Evolutionary conservation across 1,140 invertebrate genomes (phyloP).

Genomic region (Chrysomallon squamiferum): DNA sequence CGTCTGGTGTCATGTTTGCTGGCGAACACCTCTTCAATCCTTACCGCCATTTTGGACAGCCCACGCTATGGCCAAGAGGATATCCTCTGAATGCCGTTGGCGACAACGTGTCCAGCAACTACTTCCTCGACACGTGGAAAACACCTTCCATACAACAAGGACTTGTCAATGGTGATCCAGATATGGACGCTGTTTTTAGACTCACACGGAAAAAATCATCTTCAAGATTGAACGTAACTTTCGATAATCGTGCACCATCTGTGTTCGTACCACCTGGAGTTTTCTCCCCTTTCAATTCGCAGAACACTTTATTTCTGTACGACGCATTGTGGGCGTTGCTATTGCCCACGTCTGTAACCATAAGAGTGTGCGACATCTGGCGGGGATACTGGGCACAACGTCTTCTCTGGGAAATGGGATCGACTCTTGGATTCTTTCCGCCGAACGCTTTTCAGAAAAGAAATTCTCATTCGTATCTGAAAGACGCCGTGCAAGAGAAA

Average conservation of each 20-base stretch:
- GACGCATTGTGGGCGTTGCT: conserved; percentile 53
- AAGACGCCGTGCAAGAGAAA: conserved; percentile 34
- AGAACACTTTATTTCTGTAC: conserved; percentile 55
- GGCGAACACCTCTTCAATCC: conserved; percentile 39
- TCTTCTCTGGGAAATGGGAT: conserved; percentile 44
- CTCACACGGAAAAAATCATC: conserved; percentile 33
- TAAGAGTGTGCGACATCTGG: conserved; percentile 53
- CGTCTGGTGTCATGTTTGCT: neutral
- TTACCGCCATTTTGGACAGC: conserved; percentile 51
- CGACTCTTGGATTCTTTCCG: conserved; percentile 35
- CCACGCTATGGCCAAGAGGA: conserved; percentile 51
- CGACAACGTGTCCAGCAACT: conserved; percentile 4
- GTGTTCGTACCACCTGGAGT: conserved; percentile 33
- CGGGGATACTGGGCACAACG: conserved; percentile 51
- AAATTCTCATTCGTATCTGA: conserved; percentile 33
- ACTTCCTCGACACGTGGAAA: conserved; percentile 2
- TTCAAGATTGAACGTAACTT: conserved; percentile 26
- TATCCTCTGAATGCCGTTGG: conserved; percentile 46
- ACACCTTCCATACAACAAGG: conserved; percentile 51
- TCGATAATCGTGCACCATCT: conserved; percentile 33
- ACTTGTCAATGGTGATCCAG: conserved; percentile 55
- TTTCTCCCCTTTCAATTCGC: conserved; percentile 48
- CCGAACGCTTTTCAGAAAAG: conserved; percentile 36
- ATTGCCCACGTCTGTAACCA: conserved; percentile 45
- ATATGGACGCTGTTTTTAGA: conserved; percentile 56